Evolutionary conservation across 2,888 invertebrate species (phyloP).

Genomic region (Ephialtes manifestator): DNA sequence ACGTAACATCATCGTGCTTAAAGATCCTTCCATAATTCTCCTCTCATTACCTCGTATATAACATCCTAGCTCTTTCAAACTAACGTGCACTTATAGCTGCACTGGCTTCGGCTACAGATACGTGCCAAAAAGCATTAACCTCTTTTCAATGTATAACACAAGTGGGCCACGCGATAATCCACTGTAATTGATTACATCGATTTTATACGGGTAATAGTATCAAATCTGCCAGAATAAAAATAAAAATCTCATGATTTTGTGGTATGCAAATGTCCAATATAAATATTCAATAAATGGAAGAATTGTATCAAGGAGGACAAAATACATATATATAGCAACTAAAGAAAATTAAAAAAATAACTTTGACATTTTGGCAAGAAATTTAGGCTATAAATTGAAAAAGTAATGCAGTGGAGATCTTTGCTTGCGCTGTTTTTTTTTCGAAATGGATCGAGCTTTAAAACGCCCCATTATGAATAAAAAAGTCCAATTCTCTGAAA

Average conservation of each 20-base stretch:
- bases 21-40: slow-evolving; percentile 39
- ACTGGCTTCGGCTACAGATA: neutral
- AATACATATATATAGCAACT: too few relatives aligned
- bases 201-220: neutral
- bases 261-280: too few relatives aligned
- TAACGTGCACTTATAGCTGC: neutral
- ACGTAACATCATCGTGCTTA: slow-evolving; percentile 6
- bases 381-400: too few relatives aligned
- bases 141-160: neutral
- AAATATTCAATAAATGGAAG: too few relatives aligned
- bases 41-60: slow-evolving; percentile 42
- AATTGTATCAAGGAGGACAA: too few relatives aligned
- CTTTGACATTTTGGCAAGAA: too few relatives aligned
- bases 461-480: too few relatives aligned
- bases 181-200: neutral
- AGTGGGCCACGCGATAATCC: neutral
- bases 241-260: neutral
- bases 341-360: too few relatives aligned
- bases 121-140: slow-evolving; percentile 26
- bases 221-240: neutral
- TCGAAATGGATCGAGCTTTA: too few relatives aligned
- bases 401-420: too few relatives aligned
- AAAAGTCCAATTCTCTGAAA: too few relatives aligned
- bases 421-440: too few relatives aligned
- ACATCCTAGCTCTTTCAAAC: neutral